These are phyloP conservation scores for Agrypnus murinus DNA, from an alignment of 2,888 invertebrate genomes.

Conservation along the genomic window DNA sequence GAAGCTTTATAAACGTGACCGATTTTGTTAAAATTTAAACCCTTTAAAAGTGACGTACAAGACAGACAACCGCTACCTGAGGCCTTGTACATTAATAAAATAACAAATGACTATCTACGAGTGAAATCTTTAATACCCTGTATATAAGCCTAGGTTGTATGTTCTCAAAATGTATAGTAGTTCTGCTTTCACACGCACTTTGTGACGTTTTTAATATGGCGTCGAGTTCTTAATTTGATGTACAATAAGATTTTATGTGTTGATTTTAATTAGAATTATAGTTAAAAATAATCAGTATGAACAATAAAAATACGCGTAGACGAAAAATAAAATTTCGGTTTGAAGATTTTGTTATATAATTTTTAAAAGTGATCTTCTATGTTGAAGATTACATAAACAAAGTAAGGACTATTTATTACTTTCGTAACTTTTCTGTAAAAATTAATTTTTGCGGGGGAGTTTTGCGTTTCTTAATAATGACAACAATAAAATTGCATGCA, in stretches of 20 bases:
- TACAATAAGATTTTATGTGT: constrained; percentile 27
- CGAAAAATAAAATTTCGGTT: constrained; percentile 56
- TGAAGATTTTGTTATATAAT: constrained; percentile 43
- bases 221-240: constrained; percentile 35
- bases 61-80: too few relatives aligned
- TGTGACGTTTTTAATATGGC: constrained; percentile 44
- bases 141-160: constrained; percentile 24
- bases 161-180: constrained; percentile 20
- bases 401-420: constrained; percentile 43
- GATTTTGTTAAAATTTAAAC: too few relatives aligned
- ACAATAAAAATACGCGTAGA: constrained; percentile 50
- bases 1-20: too few relatives aligned
- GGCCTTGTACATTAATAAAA: too few relatives aligned
- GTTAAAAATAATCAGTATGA: constrained; percentile 36
- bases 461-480: constrained; percentile 13
- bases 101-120: too few relatives aligned
- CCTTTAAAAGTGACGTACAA: too few relatives aligned
- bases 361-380: constrained; percentile 38
- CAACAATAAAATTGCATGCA: background rate
- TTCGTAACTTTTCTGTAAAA: background rate
- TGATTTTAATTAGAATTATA: constrained; percentile 27
- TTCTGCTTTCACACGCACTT: constrained; percentile 32
- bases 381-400: constrained; percentile 56
- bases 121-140: constrained; percentile 19
- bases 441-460: constrained; percentile 1